Evolutionary conservation across 2,888 invertebrate genomes (phyloP).

Genomic region (Ramazzottius varieornatus): DNA sequence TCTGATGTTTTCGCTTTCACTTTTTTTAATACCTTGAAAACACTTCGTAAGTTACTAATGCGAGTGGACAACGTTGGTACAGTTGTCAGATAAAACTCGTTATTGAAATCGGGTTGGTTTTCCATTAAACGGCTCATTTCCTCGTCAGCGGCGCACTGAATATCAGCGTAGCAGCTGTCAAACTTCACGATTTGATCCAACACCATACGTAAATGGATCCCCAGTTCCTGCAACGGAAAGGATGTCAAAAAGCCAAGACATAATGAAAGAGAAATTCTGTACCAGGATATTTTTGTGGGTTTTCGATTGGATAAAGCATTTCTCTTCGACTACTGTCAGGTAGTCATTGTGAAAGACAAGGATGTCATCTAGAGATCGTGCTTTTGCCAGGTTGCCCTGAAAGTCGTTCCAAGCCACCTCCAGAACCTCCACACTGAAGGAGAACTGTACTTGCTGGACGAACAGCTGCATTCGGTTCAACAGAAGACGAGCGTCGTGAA

Average conservation of each 20-base stretch:
- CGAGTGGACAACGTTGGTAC: neutral
- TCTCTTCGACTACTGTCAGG: neutral
- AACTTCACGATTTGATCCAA: neutral
- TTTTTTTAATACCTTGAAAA: neutral
- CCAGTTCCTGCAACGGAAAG: neutral
- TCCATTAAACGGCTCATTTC: neutral
- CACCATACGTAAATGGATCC: neutral
- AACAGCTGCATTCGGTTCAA: neutral
- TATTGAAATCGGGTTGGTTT: neutral
- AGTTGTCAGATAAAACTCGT: neutral
- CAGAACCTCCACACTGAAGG: neutral
- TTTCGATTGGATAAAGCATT: neutral
- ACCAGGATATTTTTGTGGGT: neutral
- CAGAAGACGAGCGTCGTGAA: neutral
- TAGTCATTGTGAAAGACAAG: neutral
- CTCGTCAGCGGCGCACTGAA: neutral
- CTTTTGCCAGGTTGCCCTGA: neutral
- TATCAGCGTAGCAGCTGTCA: neutral
- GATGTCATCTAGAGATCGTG: neutral
- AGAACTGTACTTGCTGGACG: neutral
- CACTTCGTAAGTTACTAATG: neutral
- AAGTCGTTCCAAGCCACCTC: neutral
- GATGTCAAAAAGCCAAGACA: neutral
- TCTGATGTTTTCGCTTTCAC: neutral
- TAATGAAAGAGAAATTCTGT: neutral